Conservation (phyloP, 2,113 vertebrate species). For the Scatophagus argus region DNA sequence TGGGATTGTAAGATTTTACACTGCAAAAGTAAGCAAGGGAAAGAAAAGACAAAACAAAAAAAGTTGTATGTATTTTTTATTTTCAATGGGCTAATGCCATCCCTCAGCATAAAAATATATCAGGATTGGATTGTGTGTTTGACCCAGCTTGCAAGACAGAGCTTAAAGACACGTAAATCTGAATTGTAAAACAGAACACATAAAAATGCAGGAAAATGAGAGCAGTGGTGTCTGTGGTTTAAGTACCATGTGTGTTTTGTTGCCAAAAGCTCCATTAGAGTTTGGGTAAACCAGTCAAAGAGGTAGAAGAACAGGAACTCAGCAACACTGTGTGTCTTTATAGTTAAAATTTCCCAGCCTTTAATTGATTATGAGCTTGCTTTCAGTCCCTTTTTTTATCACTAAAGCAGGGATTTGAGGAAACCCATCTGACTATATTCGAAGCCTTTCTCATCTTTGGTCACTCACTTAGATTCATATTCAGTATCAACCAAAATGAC, state of each 20-base stretch:
- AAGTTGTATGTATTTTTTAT: not conserved
- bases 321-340: conserved; percentile 49
- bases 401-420: conserved; percentile 6
- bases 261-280: conserved; percentile 54
- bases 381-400: conserved; percentile 39
- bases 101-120: not conserved
- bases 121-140: not conserved
- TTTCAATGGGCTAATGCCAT: not conserved
- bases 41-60: not conserved
- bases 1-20: too few relatives aligned
- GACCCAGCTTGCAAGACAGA: not conserved
- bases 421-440: conserved; percentile 25
- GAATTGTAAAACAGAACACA: conserved; percentile 2
- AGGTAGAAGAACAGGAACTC: not conserved
- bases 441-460: conserved; percentile 1
- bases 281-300: conserved; percentile 23
- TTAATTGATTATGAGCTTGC: conserved; percentile 53
- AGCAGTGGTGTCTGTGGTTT: not conserved
- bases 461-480: conserved; percentile 38
- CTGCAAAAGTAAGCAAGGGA: not conserved
- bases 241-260: not conserved
- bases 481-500: not conserved
- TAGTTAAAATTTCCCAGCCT: conserved; percentile 43
- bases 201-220: not conserved
- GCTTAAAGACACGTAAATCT: not conserved